Conservation (phyloP, 2,113 vertebrate genomes). For the Antechinus flavipes region DNA sequence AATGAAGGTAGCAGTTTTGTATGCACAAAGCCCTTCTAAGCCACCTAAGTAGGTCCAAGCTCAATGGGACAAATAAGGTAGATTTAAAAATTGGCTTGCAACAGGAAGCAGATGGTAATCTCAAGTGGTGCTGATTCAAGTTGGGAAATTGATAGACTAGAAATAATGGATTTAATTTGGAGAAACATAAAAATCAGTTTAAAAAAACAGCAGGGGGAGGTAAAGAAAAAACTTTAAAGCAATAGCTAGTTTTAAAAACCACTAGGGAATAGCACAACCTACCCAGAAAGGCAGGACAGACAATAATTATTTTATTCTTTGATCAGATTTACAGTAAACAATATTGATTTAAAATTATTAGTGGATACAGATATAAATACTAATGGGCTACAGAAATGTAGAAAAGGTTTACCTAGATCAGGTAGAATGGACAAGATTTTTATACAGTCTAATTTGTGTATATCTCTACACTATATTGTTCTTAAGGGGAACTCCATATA, state of each 20-base stretch:
- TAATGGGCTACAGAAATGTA: background rate
- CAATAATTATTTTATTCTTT: slow-evolving; percentile 25
- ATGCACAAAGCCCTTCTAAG: background rate
- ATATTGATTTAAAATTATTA: slow-evolving; percentile 43
- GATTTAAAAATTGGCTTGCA: slow-evolving; percentile 45
- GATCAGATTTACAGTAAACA: slow-evolving; percentile 18
- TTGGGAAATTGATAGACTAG: slow-evolving; percentile 73
- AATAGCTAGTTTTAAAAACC: slow-evolving; percentile 41
- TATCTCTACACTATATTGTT: slow-evolving; percentile 16
- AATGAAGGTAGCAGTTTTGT: background rate
- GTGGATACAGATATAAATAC: background rate
- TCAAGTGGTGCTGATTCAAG: slow-evolving; percentile 67
- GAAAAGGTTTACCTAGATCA: background rate
- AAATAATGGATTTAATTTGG: slow-evolving; percentile 76
- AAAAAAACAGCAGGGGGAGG: slow-evolving; percentile 51
- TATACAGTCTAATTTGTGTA: background rate
- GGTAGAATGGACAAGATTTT: background rate
- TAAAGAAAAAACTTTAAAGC: slow-evolving; percentile 25
- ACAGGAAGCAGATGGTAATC: slow-evolving; percentile 59
- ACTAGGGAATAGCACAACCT: slow-evolving; percentile 42
- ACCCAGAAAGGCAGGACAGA: slow-evolving; percentile 7
- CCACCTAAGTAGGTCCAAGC: background rate
- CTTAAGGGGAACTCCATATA: slow-evolving; percentile 19
- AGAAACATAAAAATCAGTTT: slow-evolving; percentile 68
- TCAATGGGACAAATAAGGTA: slow-evolving; percentile 21